Base-by-base conservation (phyloP, 2,888 invertebrate species). In the Lepidochrysops patricia region DNA sequence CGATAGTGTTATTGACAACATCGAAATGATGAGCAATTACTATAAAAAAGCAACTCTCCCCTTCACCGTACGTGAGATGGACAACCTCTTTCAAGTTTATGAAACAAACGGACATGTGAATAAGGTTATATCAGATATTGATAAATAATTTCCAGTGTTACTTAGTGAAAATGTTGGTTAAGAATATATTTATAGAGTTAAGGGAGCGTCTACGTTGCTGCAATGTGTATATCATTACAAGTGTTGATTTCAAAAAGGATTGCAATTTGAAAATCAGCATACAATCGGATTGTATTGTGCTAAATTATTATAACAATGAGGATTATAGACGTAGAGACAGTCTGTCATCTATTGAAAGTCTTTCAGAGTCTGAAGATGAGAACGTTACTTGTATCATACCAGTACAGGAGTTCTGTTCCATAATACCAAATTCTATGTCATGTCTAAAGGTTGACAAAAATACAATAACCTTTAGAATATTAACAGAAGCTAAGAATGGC, bases 1-100 rank as follows among this genome's bases (percentile, higher is more conserved):
- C 9, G 92, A 94, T 52, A 94, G 94, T 5, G 96, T 98, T 59
- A 98, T 99, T 58, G 92, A 93, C 76, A 99, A 99, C 76, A 92
- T 99, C 67, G 93, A 96, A 85, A 82, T 97, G 70, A 85, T 93
- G 72, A 79, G 93, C 1, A 92, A 96, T 71, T 98, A 96, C 82
- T 99, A 99, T 80, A 90, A 95, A 76, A 93, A 92, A 73, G 93
- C 93, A 0, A 94, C 95, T 0, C 75, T 99, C 64, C 93, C 96
- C 0, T 98, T 96, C 84, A 92, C 93, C 26, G 88, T 96, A 13
- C 91, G 92, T 63, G 95, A 96, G 77, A 93, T 93, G 74, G 94
- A 95, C 72, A 91, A 91, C 52, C 84, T 97, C 23, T 94, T 93
- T 70, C 88, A 91, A 48, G 88, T 92, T 60, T 93, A 93, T 68